Conservation (phyloP, 1,140 invertebrate genomes). For the Diabrotica virgifera region DNA sequence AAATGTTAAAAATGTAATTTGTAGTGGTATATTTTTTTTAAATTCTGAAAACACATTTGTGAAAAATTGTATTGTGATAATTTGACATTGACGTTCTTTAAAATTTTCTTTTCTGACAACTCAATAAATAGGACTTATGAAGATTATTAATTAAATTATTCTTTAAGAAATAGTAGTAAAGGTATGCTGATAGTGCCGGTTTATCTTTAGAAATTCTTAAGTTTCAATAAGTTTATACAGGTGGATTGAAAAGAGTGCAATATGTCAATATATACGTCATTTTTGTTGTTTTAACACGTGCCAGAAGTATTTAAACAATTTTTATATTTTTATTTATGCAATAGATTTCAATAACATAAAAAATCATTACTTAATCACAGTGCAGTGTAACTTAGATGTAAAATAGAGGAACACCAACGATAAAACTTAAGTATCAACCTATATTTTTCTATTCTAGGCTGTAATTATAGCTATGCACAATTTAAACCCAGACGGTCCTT, state of each 20-base stretch:
- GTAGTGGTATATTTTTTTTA: no score
- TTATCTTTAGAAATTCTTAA: neutral
- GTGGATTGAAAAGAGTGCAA: neutral
- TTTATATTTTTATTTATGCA: neutral
- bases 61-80: no score
- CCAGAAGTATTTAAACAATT: neutral
- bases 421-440: neutral
- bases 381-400: neutral
- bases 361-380: neutral
- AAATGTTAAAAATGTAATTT: no score
- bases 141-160: no score
- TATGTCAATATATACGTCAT: neutral
- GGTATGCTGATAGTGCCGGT: neutral
- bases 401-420: neutral
- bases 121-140: no score
- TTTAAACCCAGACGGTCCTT: slow-evolving; percentile 50
- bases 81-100: no score
- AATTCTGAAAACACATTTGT: no score
- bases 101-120: no score
- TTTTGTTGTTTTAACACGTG: slow-evolving; percentile 1
- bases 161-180: neutral
- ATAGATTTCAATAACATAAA: neutral
- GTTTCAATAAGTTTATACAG: neutral
- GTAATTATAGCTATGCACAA: slow-evolving; percentile 49
- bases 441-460: neutral